phyloP scores from a whole-genome alignment of 1,140 invertebrate genomes.

The Zophobas atratus region DNA sequence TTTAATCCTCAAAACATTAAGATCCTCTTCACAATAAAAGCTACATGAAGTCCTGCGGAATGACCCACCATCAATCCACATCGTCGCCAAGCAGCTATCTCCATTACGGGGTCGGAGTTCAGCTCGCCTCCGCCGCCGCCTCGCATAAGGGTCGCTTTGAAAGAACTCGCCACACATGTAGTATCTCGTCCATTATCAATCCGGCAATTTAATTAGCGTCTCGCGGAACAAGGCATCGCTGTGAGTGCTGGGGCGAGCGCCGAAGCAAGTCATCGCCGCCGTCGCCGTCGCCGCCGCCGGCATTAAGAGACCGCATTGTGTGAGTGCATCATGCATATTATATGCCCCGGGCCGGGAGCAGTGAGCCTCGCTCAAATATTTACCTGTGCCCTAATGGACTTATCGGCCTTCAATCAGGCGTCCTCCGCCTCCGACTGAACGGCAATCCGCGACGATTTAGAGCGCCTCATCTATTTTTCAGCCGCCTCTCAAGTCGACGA shows the following conservation, averaged over 20 bases:
- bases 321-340: conserved; percentile 55
- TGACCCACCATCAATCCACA: too few relatives aligned
- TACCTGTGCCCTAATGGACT: conserved; percentile 51
- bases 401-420: conserved; percentile 48
- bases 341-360: conserved; percentile 38
- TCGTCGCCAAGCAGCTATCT: too few relatives aligned
- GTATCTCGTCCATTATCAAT: conserved; percentile 43
- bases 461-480: conserved; percentile 43
- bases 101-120: too few relatives aligned
- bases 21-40: too few relatives aligned
- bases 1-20: too few relatives aligned
- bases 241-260: conserved; percentile 12
- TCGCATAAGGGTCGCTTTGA: conserved; percentile 33
- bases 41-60: too few relatives aligned
- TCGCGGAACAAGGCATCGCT: conserved; percentile 32
- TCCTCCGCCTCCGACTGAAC: conserved; percentile 2
- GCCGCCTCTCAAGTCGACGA: not conserved
- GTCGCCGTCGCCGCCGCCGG: conserved; percentile 9
- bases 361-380: conserved; percentile 54
- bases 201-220: conserved; percentile 34
- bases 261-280: not conserved
- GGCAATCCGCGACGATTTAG: conserved; percentile 25
- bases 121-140: too few relatives aligned
- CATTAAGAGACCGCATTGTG: conserved; percentile 48
- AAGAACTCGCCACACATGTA: conserved; percentile 20